phyloP scores from a whole-genome alignment of 2,797 vertebrate species.

The Salmo trutta region DNA sequence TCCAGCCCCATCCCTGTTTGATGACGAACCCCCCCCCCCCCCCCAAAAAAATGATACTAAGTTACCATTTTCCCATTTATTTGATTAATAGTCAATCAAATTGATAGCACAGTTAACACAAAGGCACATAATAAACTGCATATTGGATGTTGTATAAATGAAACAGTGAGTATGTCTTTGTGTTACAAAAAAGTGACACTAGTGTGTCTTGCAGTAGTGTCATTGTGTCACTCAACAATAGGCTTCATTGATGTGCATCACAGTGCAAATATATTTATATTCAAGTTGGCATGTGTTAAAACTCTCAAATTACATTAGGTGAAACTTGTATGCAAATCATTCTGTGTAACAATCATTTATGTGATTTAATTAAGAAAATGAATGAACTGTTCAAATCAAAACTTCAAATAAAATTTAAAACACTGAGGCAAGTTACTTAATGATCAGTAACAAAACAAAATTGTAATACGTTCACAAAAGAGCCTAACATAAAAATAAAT shows the following conservation, averaged over 20 bases:
- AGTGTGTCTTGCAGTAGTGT: background rate
- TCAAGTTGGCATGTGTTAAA: background rate
- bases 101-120: conserved; percentile 21
- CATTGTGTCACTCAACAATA: background rate
- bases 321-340: too few species aligned
- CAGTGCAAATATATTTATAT: conserved; percentile 10
- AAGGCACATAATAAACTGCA: conserved; percentile 28
- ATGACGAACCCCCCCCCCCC: background rate
- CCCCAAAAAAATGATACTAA: background rate
- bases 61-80: conserved; percentile 11
- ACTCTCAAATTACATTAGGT: background rate
- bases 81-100: conserved; percentile 20
- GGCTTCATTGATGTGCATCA: conserved; percentile 7
- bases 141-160: conserved; percentile 7
- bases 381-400: background rate
- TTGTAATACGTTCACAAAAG: background rate
- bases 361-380: background rate
- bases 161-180: background rate
- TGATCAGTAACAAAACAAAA: conserved; percentile 19
- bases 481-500: conserved; percentile 4
- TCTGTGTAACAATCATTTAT: background rate
- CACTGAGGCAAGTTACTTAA: background rate
- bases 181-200: conserved; percentile 2
- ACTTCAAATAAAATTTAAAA: background rate
- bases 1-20: background rate